phyloP scores from a whole-genome alignment of 2,888 invertebrate genomes.

The Conistra vaccinii region DNA sequence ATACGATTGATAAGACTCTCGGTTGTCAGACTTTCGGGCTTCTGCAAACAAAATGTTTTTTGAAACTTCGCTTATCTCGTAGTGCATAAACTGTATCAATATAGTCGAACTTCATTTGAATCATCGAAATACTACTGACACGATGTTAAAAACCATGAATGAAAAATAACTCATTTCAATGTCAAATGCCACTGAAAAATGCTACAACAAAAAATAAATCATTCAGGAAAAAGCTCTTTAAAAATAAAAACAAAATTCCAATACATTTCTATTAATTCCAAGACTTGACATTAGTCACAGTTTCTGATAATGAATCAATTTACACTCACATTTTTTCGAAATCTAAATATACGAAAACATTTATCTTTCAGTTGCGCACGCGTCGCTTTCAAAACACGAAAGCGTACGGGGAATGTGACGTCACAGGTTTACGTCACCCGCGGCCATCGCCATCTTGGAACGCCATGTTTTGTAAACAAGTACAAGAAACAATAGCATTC shows the following conservation, averaged over 20 bases:
- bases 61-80: background rate
- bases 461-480: slow-evolving; percentile 81
- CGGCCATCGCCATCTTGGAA: slow-evolving; percentile 71
- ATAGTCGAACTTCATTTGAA: background rate
- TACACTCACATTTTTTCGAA: slow-evolving; percentile 62
- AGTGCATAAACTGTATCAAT: slow-evolving; percentile 7
- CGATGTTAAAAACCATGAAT: slow-evolving; percentile 4
- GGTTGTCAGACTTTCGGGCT: too few species aligned
- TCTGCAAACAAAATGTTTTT: background rate
- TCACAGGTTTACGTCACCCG: slow-evolving; percentile 76
- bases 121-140: background rate
- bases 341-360: slow-evolving; percentile 65
- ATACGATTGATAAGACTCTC: too few species aligned
- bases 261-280: slow-evolving; percentile 42
- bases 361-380: slow-evolving; percentile 76
- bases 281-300: slow-evolving; percentile 58
- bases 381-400: slow-evolving; percentile 73
- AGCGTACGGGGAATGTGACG: slow-evolving; percentile 76
- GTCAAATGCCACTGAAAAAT: slow-evolving; percentile 50
- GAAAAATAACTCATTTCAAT: slow-evolving; percentile 38
- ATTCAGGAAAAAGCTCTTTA: slow-evolving; percentile 42
- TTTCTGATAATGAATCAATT: slow-evolving; percentile 69
- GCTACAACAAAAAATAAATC: slow-evolving; percentile 35
- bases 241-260: slow-evolving; percentile 46
- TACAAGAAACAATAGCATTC: slow-evolving; percentile 78